A percentile compares a stretch with the other conserved stretches of the same genome.
These are phyloP conservation scores for Melanostoma mellinum DNA, from an alignment of 2,888 invertebrate species.

Conservation along the genomic window DNA sequence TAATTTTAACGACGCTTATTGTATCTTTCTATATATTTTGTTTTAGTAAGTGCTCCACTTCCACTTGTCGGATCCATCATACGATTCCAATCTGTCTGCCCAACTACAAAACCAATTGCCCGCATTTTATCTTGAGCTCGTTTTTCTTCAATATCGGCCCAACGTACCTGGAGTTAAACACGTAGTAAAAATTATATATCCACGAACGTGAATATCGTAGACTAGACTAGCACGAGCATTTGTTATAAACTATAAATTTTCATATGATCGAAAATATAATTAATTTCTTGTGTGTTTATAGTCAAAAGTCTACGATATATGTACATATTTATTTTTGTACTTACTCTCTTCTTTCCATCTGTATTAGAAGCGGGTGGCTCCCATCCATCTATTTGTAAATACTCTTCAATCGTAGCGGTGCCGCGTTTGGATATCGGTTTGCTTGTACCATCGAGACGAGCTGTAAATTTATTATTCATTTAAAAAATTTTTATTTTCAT, in stretches of 20 bases:
- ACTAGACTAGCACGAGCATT: neutral
- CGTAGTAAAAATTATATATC: neutral
- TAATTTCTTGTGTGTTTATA: neutral
- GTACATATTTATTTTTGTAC: conserved; percentile 77
- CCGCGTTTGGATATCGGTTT: conserved; percentile 85
- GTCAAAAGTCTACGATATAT: conserved; percentile 3
- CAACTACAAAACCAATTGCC: conserved; percentile 97
- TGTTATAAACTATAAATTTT: too few relatives aligned
- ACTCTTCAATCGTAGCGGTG: conserved; percentile 92
- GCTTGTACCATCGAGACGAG: conserved; percentile 95
- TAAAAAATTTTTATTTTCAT: neutral
- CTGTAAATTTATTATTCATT: conserved; percentile 83
- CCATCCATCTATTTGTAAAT: conserved; percentile 92
- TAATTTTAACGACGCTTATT: conserved; percentile 78
- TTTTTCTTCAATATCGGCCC: conserved; percentile 98
- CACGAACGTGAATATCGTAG: neutral
- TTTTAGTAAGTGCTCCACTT: conserved; percentile 94
- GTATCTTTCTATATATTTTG: conserved; percentile 92
- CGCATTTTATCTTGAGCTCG: conserved; percentile 95
- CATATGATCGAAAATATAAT: too few relatives aligned
- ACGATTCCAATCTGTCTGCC: conserved; percentile 97
- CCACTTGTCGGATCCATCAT: conserved; percentile 97
- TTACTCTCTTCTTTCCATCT: conserved; percentile 95
- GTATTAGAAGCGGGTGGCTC: conserved; percentile 83
- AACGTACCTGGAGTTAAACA: conserved; percentile 89